Evolutionary conservation across 2,888 invertebrate genomes (phyloP), one percentile per base, ranked within the genome.

Genomic region (Dexiosoma caninum): DNA sequence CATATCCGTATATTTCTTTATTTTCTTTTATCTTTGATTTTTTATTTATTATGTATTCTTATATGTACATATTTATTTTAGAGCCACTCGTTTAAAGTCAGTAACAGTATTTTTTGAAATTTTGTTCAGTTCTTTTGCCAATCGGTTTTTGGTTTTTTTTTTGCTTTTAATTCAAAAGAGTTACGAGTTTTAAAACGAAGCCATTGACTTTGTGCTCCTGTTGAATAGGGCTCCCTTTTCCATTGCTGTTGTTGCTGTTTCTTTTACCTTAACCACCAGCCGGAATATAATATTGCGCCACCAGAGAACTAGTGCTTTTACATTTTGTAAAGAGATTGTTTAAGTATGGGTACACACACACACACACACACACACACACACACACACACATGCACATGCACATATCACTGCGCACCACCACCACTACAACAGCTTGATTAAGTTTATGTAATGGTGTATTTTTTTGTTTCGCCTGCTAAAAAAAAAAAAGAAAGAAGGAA

Each of bases 81-180:
- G 51, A 62, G 35, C 69, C 64, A 59, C 12, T 49, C 23, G 49
- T 14, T 27, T 37, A 42, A 60, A 72, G 51, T 66, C 23, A 46
- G 66, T 81, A 81, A 81, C 76, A 81, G 81, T 81, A 77, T 72
- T 81, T 77, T n/a, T n/a, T n/a, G n/a, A n/a, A n/a, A n/a, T n/a
- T n/a, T n/a, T 69, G 66, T 69, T 53, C 23, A 44, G 21, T 83
- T 85, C 85, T 83, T 83, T 84, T 86, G 85, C 30, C 84, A 85
- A 84, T n/a, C 27, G n/a, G n/a, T n/a, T n/a, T n/a, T n/a, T n/a
- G n/a, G n/a, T n/a, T n/a, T n/a, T n/a, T 7, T 66, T 64, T 62
- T 49, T 49, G 21, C 49, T 59, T 66, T 30, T 10, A 49, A 46
- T 53, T 55, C 32, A 67, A 78, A 74, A 75, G 79, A 79, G 69